Evolutionary conservation across 2,888 invertebrate species (phyloP).

Genomic region (Mactromeris polynyma): DNA sequence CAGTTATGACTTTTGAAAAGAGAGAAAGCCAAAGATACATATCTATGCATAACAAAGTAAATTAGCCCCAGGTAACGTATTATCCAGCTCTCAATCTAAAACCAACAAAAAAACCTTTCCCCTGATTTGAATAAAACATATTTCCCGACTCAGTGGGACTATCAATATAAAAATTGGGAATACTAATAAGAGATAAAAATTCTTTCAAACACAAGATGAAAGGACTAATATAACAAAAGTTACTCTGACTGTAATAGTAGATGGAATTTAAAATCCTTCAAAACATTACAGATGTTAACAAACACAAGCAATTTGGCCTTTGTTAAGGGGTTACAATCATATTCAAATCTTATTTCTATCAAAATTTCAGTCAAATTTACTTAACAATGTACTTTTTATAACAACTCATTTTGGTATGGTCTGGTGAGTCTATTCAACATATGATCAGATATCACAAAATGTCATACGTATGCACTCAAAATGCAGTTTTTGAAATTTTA

Average conservation of each 20-base stretch:
- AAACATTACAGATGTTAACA: background rate
- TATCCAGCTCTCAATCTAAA: slow-evolving; percentile 40
- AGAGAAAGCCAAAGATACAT: slow-evolving; percentile 33
- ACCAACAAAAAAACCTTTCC: slow-evolving; percentile 40
- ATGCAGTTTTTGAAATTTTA: slow-evolving; percentile 10
- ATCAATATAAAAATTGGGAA: slow-evolving; percentile 36
- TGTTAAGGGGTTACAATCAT: background rate
- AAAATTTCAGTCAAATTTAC: background rate
- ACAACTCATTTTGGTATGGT: background rate
- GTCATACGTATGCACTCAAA: background rate
- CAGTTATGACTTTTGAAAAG: slow-evolving; percentile 15
- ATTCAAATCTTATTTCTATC: background rate
- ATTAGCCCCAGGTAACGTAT: slow-evolving; percentile 44
- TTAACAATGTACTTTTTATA: background rate
- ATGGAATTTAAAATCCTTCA: background rate
- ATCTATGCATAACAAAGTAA: slow-evolving; percentile 39
- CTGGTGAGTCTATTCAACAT: background rate
- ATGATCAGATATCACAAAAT: background rate
- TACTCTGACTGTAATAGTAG: background rate
- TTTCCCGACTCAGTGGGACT: slow-evolving; percentile 25
- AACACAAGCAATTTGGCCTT: background rate
- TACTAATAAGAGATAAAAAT: slow-evolving; percentile 24
- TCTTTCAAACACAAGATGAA: slow-evolving; percentile 5
- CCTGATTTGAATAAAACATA: slow-evolving; percentile 44
- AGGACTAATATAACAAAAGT: background rate